These are phyloP conservation scores for Azorinus chamasolen DNA, from an alignment of 2,888 invertebrate species.

Conservation along the genomic window DNA sequence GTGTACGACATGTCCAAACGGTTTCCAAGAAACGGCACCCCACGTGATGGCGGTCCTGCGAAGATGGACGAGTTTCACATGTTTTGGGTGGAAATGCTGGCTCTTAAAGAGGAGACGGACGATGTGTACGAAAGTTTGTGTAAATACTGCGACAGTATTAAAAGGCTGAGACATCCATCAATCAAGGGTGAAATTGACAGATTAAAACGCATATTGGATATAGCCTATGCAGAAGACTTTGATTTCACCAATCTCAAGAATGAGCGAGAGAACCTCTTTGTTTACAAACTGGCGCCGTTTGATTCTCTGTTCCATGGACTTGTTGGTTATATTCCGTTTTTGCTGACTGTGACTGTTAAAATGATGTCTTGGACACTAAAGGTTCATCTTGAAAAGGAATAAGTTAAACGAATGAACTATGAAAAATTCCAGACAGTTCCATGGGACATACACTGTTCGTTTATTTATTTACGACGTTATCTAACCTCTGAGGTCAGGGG, in stretches of 20 bases:
- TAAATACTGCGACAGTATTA: conserved; percentile 74
- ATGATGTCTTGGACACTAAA: conserved; percentile 77
- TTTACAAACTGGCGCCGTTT: conserved; percentile 78
- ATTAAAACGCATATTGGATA: conserved; percentile 71
- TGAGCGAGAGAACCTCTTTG: conserved; percentile 80
- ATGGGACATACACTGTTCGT: too few relatives aligned
- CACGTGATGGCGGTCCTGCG: conserved; percentile 66
- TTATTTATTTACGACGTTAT: too few relatives aligned
- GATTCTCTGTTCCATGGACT: conserved; percentile 79
- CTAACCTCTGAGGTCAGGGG: too few relatives aligned
- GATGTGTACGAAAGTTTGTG: conserved; percentile 70
- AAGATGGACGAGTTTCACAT: conserved; percentile 75
- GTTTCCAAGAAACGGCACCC: conserved; percentile 73
- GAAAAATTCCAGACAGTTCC: not conserved
- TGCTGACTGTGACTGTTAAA: conserved; percentile 73
- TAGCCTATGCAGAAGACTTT: conserved; percentile 73
- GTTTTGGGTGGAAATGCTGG: conserved; percentile 76
- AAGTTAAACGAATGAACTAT: not conserved
- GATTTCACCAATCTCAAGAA: conserved; percentile 78
- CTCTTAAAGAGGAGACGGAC: conserved; percentile 76
- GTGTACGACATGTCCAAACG: conserved; percentile 67
- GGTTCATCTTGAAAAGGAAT: conserved; percentile 75
- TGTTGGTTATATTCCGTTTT: conserved; percentile 78
- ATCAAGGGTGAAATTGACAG: conserved; percentile 76
- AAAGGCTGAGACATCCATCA: conserved; percentile 76